Evolutionary conservation across 1,140 invertebrate genomes (phyloP).

Genomic region (Trigoniulus corallinus): DNA sequence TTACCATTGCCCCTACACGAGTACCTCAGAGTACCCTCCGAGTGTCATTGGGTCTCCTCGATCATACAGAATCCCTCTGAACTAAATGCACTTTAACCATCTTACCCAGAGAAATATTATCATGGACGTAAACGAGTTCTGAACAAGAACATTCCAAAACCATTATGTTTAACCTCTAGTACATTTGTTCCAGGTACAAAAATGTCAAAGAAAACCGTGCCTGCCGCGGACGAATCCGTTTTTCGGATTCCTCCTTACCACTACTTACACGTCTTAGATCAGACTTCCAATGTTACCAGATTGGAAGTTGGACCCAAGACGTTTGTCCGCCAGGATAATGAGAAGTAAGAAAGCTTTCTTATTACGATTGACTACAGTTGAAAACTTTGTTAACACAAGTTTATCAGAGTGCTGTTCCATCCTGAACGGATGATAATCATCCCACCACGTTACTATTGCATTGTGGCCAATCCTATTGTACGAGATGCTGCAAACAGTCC

Average conservation of each 20-base stretch:
- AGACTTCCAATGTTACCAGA: slow-evolving; percentile 33
- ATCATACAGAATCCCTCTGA: too few relatives aligned
- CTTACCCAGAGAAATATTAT: too few relatives aligned
- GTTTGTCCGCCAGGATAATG: slow-evolving; percentile 34
- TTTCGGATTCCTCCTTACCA: slow-evolving; percentile 31
- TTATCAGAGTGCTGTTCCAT: slow-evolving; percentile 3
- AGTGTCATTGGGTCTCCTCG: too few relatives aligned
- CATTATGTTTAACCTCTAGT: too few relatives aligned
- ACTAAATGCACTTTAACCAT: too few relatives aligned
- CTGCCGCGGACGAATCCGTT: slow-evolving; percentile 18
- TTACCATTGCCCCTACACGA: too few relatives aligned
- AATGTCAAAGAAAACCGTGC: not conserved
- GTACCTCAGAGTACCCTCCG: too few relatives aligned
- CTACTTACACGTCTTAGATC: slow-evolving; percentile 35
- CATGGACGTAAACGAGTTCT: too few relatives aligned
- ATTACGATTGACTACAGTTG: slow-evolving; percentile 1
- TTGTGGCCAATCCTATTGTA: slow-evolving; percentile 31
- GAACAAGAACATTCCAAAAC: too few relatives aligned
- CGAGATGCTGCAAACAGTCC: slow-evolving; percentile 23
- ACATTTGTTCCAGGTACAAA: not conserved
- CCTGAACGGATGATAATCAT: slow-evolving; percentile 33
- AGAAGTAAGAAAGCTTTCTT: slow-evolving; percentile 22
- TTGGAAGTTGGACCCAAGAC: slow-evolving; percentile 34
- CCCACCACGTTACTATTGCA: slow-evolving; percentile 33
- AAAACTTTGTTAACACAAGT: not conserved